Evolutionary conservation across 2,113 vertebrate genomes (phyloP), one percentile per base, ranked within the genome.

Genomic region (Marcusenius ussheri): DNA sequence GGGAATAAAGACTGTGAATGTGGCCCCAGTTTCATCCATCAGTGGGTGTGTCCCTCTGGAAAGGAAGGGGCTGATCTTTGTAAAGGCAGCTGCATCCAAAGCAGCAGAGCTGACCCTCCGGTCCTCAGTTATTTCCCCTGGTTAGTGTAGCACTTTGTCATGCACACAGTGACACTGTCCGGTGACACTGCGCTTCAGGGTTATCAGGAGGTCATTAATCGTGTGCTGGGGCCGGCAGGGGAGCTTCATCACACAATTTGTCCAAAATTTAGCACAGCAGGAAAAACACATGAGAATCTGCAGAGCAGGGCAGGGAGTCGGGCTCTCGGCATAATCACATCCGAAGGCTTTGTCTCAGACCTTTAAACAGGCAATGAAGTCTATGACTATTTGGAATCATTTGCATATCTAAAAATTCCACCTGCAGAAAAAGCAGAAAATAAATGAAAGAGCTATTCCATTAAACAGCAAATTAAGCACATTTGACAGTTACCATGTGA

Each of bases 391-490:
- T 31, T 70, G n/a, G 62, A 70, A 31, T 70, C 62, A 70, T 70
- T 70, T 70, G 62, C 62, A 70, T 70, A 70, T 70, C 62, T 70
- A 70, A 70, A 70, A 70, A 70, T 70, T 70, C 62, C 62, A 80
- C 74, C 74, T 80, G 74, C 31, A 80, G 74, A 80, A 42, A 70
- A 80, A 42, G 74, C 74, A 80, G 13, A 35, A 42, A 42, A 80
- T 39, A 19, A 74, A 42, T 42, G 35, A 19, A 80, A 42, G 74
- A 80, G 74, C 4, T 80, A 17, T 80, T 80, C 31, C 74, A 80
- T 80, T 80, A 80, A 80, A 42, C 74, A 17, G 31, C 74, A 80
- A 35, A 80, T 80, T 39, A 42, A 80, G 35, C 74, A 39, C 74
- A 42, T 42, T 39, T 80, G 74, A 80, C 31, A 80, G 35, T 80